Conservation (phyloP, 2,113 vertebrate species). For the Epinephelus fuscoguttatus region DNA sequence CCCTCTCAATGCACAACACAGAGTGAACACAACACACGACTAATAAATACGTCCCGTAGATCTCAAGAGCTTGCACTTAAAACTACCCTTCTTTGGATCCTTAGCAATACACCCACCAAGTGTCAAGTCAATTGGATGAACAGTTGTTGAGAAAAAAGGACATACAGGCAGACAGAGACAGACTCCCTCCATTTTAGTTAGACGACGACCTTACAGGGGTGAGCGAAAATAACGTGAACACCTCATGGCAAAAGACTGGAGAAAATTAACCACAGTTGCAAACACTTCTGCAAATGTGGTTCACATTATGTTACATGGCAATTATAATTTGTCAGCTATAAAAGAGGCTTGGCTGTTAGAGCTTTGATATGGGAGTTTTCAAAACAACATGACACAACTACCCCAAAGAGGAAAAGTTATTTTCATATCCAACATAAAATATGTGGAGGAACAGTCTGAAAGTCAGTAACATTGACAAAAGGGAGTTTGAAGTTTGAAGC, state of each 20-base stretch:
- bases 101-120: no score
- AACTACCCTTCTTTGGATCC: no score
- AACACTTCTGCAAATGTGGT: slow-evolving; percentile 35
- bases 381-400: slow-evolving; percentile 16
- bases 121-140: no score
- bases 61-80: no score
- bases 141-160: no score
- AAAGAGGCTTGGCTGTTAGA: slow-evolving; percentile 18
- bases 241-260: slow-evolving; percentile 18
- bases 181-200: no score
- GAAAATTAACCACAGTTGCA: slow-evolving; percentile 36
- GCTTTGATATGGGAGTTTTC: slow-evolving; percentile 32
- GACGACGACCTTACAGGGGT: not conserved
- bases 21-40: no score
- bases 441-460: not conserved
- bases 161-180: no score
- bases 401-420: not conserved
- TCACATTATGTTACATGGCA: slow-evolving; percentile 21
- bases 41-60: no score
- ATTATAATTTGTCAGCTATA: slow-evolving; percentile 48
- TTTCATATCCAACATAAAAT: not conserved
- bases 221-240: slow-evolving; percentile 9
- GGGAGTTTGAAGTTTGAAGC: not conserved
- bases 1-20: no score
- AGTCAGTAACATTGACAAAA: not conserved